Percentiles rank a stretch among this genome's conserved stretches.
These are phyloP conservation scores for Triplophysa siluroides DNA, from an alignment of 2,113 vertebrate species.

Conservation along the genomic window DNA sequence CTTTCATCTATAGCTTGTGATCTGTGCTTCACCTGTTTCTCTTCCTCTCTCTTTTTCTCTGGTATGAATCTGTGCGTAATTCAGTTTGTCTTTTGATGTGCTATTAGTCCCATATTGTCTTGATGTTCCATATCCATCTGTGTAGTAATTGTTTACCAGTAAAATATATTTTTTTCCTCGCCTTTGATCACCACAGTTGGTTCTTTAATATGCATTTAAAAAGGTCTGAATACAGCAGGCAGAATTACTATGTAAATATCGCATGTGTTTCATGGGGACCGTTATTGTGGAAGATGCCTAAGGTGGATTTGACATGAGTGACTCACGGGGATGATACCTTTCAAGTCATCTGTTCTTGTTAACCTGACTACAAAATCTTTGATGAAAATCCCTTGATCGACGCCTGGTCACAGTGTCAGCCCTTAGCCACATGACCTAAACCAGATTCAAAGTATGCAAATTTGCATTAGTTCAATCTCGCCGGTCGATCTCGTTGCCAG, in stretches of 20 bases:
- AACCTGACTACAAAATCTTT: constrained; percentile 3
- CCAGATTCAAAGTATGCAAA: background rate
- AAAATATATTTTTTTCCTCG: constrained; percentile 30
- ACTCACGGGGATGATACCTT: background rate
- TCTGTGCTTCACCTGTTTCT: constrained; percentile 36
- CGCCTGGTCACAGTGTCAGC: background rate
- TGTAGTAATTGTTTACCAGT: constrained; percentile 41
- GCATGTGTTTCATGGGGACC: constrained; percentile 18
- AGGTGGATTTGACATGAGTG: constrained; percentile 26
- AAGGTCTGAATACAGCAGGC: constrained; percentile 1
- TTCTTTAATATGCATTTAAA: constrained; percentile 33
- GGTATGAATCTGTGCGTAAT: constrained; percentile 14
- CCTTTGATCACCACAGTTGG: constrained; percentile 42
- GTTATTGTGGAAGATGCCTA: constrained; percentile 21
- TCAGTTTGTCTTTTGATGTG: constrained; percentile 53
- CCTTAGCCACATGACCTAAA: background rate
- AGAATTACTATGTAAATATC: constrained; percentile 40
- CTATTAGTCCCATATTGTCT: constrained; percentile 52
- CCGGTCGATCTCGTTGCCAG: background rate
- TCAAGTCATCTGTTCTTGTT: constrained; percentile 29
- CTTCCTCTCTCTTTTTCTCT: constrained; percentile 6
- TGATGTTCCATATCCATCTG: constrained; percentile 45
- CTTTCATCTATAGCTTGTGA: constrained; percentile 57
- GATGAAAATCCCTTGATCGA: background rate
- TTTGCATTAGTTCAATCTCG: background rate